Base-by-base conservation (phyloP, 2,113 vertebrate species). In the Beaufortia kweichowensis region DNA sequence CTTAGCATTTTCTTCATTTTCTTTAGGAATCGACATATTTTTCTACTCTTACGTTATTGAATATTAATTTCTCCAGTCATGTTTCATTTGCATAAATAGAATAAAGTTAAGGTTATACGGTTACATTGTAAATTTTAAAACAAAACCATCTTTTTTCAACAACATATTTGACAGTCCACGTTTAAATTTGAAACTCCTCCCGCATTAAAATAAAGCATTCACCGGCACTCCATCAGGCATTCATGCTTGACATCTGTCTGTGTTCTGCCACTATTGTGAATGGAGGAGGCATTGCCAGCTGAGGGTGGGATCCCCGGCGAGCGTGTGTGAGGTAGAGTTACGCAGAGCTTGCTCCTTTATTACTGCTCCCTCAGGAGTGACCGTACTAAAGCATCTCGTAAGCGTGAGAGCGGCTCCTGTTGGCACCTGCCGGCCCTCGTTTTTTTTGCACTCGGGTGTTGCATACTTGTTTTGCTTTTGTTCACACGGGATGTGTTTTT, bases 221-320 rank as follows among this genome's bases (percentile, higher is more conserved):
- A 26, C 68, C 24, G 24, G 69, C 69, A 28, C 79, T 90, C 84
- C 87, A 84, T 86, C 87, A 79, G 69, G 75, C 81, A 84, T 88
- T 90, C 84, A 80, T 87, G 87, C 87, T 83, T 86, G 87, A 89
- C 90, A 90, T 90, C 87, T 90, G 88, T 90, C 82, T 82, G 57
- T 88, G 87, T 88, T 85, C 86, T 79, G 81, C 79, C 82, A 6
- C 79, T 75, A 19, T 83, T 82, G 79, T 87, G 84, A 87, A 82
- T 87, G 83, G 84, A 78, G 62, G 75, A 66, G 75, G 67, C 68
- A 82, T 89, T 86, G 86, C 84, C 50, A 7, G 85, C 87, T 92
- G 84, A 82, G 3, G 61, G 53, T 75, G 68, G 79, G 67, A 81
- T 92, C 90, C 84, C 86, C 85, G 35, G 59, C 11, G 31, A 15